Evolutionary conservation across 1,140 invertebrate genomes (phyloP), one percentile per base, ranked within the genome.

Genomic region (Babylonia areolata): DNA sequence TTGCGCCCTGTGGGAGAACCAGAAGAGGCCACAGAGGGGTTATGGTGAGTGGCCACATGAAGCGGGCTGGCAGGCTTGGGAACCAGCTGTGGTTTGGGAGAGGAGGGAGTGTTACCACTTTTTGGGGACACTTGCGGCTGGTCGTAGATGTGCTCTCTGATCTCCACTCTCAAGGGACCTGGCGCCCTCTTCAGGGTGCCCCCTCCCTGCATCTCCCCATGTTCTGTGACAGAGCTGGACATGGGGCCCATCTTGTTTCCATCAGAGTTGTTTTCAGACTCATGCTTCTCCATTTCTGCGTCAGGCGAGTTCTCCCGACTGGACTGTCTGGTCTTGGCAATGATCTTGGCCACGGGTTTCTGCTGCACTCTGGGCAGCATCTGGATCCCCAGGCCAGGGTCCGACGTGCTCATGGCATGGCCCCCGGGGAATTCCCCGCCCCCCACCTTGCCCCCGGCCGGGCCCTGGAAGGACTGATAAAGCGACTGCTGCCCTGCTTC

Each of bases 311-410:
- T 86, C 87, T 93, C 92, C 28, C 90, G 87, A 85, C 90, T 92
- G 28, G 89, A 87, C 20, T 90, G 89, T 79, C 92, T 92, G 35
- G 95, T 95, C 90, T 96, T 96, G 2, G 96, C 96, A 58, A 95
- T 95, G 90, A 98, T 97, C 95, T 97, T 98, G 1, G 97, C 97
- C 28, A 98, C 96, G n/a, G 97, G 97, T 87, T 93, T 94, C 9
- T 90, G 90, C 91, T 97, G 96, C 39, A 93, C 91, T 91, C 97
- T 95, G 3, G 97, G 98, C 87, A 97, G 96, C 0, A 98, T 86
- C 73, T 88, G 84, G 40, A 73, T 46, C 23, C 71, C 79, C 73
- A 77, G 46, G 3, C 84, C 69, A 33, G 82, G 69, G 40, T 84
- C 82, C 2, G 82, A 75, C 3, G 82, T 84, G 81, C 81, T 82